phyloP scores from a whole-genome alignment of 2,113 vertebrate genomes.

The Rhagologus leucostigma region DNA sequence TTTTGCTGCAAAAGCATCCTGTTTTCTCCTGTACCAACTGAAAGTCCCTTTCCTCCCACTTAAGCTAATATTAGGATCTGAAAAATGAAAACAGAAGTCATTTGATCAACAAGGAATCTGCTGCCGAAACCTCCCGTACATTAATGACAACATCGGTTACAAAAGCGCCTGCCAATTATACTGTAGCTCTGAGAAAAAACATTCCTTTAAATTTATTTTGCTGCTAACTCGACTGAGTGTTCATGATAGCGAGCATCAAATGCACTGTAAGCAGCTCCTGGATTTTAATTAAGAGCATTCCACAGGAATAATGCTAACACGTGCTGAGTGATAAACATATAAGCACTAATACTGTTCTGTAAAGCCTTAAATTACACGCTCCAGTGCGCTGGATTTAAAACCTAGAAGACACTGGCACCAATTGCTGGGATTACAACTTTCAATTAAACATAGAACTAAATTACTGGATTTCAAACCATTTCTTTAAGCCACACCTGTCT shows the following conservation, averaged over 20 bases:
- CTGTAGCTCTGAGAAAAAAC: not conserved
- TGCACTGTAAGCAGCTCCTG: not conserved
- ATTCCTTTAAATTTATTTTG: not conserved
- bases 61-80: not conserved
- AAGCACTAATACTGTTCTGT: not conserved
- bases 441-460: conserved; percentile 31
- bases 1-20: not conserved
- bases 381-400: not conserved
- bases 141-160: not conserved
- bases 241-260: not conserved
- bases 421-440: conserved; percentile 22
- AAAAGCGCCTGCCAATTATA: not conserved
- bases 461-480: conserved; percentile 22
- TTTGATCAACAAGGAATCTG: not conserved
- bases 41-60: not conserved
- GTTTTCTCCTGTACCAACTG: not conserved
- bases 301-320: conserved; percentile 28
- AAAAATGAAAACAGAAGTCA: not conserved
- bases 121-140: not conserved
- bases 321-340: not conserved
- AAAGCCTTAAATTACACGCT: conserved; percentile 28
- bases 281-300: conserved; percentile 49
- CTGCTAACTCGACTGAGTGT: not conserved
- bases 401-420: conserved; percentile 20
- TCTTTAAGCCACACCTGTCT: conserved; percentile 30